Conservation (phyloP, 2,888 invertebrate genomes). For the Gastrophysa polygoni region DNA sequence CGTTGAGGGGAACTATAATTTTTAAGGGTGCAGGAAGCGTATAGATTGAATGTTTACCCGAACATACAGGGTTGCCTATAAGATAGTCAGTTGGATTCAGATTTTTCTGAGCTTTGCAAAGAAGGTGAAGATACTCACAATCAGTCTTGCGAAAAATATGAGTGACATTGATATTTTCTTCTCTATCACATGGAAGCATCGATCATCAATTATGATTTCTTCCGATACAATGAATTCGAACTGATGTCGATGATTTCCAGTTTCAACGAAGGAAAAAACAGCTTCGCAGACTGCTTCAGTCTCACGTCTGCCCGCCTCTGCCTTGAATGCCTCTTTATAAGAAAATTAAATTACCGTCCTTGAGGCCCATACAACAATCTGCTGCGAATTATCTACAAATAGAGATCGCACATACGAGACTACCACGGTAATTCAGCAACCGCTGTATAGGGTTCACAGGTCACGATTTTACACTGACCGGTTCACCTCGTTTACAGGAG, state of each 20-base stretch:
- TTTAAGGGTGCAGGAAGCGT: too few relatives aligned
- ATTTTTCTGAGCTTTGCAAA: too few relatives aligned
- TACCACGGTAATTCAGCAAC: constrained; percentile 35
- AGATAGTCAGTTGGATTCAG: too few relatives aligned
- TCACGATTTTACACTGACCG: constrained; percentile 27
- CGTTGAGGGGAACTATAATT: too few relatives aligned
- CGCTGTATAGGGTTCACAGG: constrained; percentile 25
- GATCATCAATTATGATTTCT: too few relatives aligned
- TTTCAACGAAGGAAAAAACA: neutral
- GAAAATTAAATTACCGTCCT: constrained; percentile 33
- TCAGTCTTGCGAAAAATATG: too few relatives aligned
- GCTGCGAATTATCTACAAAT: constrained; percentile 30
- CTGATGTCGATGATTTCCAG: neutral
- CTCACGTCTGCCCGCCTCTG: constrained; percentile 10
- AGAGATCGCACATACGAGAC: constrained; percentile 30
- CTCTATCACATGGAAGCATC: too few relatives aligned
- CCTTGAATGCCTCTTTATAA: constrained; percentile 12
- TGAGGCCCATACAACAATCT: constrained; percentile 27
- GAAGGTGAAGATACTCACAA: too few relatives aligned
- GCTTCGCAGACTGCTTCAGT: neutral
- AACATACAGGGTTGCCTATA: too few relatives aligned
- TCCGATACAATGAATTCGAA: neutral
- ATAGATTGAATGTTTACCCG: too few relatives aligned
- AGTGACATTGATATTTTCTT: too few relatives aligned
- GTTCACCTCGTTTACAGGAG: neutral